Conservation (phyloP, 2,888 invertebrate genomes). For the Watsonalla binaria region DNA sequence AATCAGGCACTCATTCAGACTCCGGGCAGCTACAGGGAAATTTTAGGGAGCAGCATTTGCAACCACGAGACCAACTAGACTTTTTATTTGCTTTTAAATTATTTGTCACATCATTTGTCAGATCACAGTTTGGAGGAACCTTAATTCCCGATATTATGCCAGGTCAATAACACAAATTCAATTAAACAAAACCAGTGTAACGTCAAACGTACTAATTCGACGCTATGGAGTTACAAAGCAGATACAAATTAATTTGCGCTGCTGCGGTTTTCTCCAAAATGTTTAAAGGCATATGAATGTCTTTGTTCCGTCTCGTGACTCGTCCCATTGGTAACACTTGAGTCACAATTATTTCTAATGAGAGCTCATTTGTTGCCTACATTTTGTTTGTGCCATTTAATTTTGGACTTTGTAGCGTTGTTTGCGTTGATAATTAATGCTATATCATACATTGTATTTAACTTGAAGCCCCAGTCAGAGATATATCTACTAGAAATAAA, state of each 20-base stretch:
- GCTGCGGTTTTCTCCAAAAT: constrained; percentile 8
- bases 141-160: background rate
- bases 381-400: background rate
- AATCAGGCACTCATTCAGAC: too few species aligned
- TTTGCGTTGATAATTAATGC: background rate
- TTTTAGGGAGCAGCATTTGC: too few species aligned
- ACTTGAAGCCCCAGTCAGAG: too few species aligned
- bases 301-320: background rate
- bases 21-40: too few species aligned
- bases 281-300: background rate
- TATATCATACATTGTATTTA: background rate
- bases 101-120: too few species aligned
- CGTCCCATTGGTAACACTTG: background rate
- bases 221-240: constrained; percentile 8
- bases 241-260: constrained; percentile 14
- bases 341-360: constrained; percentile 1
- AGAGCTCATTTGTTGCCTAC: background rate
- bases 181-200: background rate
- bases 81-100: background rate
- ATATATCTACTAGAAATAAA: too few species aligned
- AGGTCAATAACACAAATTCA: constrained; percentile 11
- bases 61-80: too few species aligned
- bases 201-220: background rate
- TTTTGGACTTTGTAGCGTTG: background rate
- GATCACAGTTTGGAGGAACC: background rate